Conservation (phyloP, 1,140 invertebrate species). For the Hyposmocoma kahamanoa region DNA sequence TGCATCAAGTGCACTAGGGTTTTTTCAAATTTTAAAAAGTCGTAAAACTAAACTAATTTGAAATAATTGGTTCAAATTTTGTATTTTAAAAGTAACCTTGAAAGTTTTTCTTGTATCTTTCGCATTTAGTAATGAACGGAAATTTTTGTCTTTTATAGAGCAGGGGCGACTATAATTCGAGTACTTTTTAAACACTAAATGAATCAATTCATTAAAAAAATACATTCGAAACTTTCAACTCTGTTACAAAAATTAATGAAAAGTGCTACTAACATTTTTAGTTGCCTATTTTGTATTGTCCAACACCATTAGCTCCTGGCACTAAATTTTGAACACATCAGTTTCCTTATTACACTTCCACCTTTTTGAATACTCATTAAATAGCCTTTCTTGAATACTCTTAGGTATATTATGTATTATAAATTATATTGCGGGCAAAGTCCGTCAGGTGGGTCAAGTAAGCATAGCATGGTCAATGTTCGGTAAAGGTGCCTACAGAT, state of each 20-base stretch:
- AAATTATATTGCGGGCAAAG: background rate
- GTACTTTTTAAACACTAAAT: background rate
- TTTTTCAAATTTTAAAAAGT: no score
- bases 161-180: background rate
- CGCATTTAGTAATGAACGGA: background rate
- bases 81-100: background rate
- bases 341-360: conserved; percentile 7
- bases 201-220: background rate
- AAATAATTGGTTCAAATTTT: background rate
- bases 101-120: no score
- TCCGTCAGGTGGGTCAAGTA: no score
- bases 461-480: no score
- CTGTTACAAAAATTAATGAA: background rate
- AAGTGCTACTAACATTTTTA: background rate
- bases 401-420: background rate
- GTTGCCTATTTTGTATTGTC: conserved; percentile 16
- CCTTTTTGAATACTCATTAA: no score
- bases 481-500: no score
- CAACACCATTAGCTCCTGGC: conserved; percentile 19
- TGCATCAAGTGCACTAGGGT: no score
- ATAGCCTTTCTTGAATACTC: background rate
- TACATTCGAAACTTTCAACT: background rate
- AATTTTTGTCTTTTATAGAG: background rate
- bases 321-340: conserved; percentile 34
- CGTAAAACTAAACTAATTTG: no score